Evolutionary conservation across 2,888 invertebrate species (phyloP), one percentile per base, ranked within the genome.

Genomic region (Scaptodrosophila latifasciaeformis): DNA sequence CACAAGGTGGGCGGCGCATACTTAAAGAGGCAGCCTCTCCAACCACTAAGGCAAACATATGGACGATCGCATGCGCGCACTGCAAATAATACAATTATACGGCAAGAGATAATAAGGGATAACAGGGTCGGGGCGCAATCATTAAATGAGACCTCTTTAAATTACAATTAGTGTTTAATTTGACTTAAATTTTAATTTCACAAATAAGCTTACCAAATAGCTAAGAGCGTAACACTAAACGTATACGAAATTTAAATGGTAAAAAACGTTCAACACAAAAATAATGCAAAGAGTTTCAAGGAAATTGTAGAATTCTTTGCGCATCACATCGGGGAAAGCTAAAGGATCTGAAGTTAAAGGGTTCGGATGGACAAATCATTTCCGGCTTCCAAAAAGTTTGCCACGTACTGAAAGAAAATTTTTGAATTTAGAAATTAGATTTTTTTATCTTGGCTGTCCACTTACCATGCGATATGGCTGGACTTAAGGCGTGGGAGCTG

Each of bases 401-500:
- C 62, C 58, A 31, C 75, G 78, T 39, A 49, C 75, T 75, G 46
- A 17, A 13, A 48, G 35, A 17, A 34, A 63, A 42, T 49, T 56
- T 10, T 21, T n/a, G 29, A 7, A 40, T 9, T 31, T 27, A 17
- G 5, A 45, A 12, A 35, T 10, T 43, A 13, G 46, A 30, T 45
- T 42, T 5, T 27, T 1, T 24, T 35, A 3, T 10, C 1, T 18
- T 18, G 35, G 3, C 29, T 5, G 10, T 17, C 2, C 24, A 50
- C 59, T 74, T 57, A 77, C 72, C 77, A 46, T 27, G 62, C 27
- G 70, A 57, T 1, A 49, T 58, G 29, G 62, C 50, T 3, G 70
- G 71, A 70, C 53, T 64, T 3, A 81, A 30, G 2, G 74, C 61
- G 59, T 81, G 65, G 1, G 77, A 82, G 56, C 84, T 85, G 9